phyloP scores from a whole-genome alignment of 37 sponge, comb jelly and placozoan species.

The Aplysina aerophoba region DNA sequence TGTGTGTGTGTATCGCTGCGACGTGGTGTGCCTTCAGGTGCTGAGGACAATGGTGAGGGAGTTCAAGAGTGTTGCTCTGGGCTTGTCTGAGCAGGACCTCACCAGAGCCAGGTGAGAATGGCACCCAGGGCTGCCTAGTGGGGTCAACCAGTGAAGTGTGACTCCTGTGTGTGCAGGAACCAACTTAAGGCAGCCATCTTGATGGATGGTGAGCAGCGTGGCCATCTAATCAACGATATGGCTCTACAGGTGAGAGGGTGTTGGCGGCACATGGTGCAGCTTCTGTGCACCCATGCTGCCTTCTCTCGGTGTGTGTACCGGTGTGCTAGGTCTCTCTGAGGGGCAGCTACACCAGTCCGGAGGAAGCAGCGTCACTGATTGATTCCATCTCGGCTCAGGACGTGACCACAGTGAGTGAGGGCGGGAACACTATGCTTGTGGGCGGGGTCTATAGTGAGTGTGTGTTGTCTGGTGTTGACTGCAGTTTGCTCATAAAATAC shows the following conservation, averaged over 20 bases:
- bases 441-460: neutral
- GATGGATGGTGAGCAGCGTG: constrained; percentile 58
- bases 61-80: constrained; percentile 66
- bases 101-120: constrained; percentile 67
- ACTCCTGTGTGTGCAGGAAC: constrained; percentile 51
- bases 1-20: neutral
- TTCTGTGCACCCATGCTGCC: neutral
- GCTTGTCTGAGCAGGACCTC: constrained; percentile 56
- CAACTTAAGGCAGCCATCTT: constrained; percentile 67
- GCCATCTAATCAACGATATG: constrained; percentile 45
- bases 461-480: neutral
- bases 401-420: constrained; percentile 43
- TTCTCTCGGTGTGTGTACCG: neutral
- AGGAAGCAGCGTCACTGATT: constrained; percentile 37
- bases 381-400: constrained; percentile 66
- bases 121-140: neutral
- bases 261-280: too few relatives aligned
- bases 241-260: constrained; percentile 52
- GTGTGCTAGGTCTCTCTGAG: constrained; percentile 40
- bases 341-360: constrained; percentile 52
- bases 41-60: constrained; percentile 64
- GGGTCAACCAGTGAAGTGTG: neutral
- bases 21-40: constrained; percentile 40
- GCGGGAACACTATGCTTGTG: neutral
- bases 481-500: constrained; percentile 60